Percentiles rank a stretch among this genome's conserved stretches.
Evolutionary conservation across 2,888 invertebrate genomes (phyloP).

Genomic region (Operophtera brumata): DNA sequence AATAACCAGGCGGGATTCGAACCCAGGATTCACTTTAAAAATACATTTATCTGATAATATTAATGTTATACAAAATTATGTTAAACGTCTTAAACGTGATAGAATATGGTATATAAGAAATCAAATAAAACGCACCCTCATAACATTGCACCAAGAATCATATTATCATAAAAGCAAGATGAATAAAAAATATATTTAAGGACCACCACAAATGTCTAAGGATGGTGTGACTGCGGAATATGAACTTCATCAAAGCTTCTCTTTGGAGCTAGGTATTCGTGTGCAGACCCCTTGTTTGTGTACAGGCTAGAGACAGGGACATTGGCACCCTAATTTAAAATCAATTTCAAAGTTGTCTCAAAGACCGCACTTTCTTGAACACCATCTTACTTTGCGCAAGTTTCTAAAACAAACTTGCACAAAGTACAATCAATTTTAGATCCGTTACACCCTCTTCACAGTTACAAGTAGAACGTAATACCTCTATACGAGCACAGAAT

Average conservation of each 20-base stretch:
- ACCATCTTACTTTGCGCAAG: too few species aligned
- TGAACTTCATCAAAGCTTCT: not conserved
- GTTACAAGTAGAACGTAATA: too few species aligned
- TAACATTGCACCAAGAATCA: not conserved
- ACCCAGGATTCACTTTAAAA: too few species aligned
- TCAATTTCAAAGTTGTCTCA: not conserved
- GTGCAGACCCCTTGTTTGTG: too few species aligned
- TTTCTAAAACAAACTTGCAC: not conserved
- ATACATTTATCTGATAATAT: too few species aligned
- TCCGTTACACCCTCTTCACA: not conserved
- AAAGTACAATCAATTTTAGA: not conserved
- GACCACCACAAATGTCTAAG: not conserved
- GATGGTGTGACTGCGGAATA: not conserved
- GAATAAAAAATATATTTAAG: not conserved
- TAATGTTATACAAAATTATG: too few species aligned
- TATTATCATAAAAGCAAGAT: not conserved
- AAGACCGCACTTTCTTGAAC: not conserved
- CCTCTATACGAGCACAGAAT: too few species aligned
- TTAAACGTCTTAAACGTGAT: too few species aligned
- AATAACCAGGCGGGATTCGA: too few species aligned
- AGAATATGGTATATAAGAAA: too few species aligned
- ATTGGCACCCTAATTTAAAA: not conserved
- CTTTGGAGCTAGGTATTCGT: not conserved
- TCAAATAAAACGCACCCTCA: too few species aligned
- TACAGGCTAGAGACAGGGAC: not conserved